These are phyloP conservation scores for Geophilus truncorum DNA, from an alignment of 2,888 invertebrate species.

Conservation along the genomic window DNA sequence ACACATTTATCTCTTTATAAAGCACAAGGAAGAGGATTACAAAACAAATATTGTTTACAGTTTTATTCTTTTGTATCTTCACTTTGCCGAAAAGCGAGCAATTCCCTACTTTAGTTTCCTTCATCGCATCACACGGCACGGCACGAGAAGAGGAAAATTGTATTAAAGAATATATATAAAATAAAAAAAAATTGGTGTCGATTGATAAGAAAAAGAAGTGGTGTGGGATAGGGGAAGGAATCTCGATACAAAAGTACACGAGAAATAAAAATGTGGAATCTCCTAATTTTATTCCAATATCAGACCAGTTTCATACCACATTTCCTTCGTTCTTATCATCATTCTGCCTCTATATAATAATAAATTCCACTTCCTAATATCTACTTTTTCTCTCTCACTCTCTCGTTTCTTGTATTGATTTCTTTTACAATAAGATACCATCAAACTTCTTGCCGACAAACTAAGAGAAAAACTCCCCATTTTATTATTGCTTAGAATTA, in stretches of 20 bases:
- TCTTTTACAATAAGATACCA: conserved; percentile 16
- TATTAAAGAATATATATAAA: too few species aligned
- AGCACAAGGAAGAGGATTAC: conserved; percentile 6
- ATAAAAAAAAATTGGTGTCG: background rate
- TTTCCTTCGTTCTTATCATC: conserved; percentile 20
- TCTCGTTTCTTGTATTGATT: background rate
- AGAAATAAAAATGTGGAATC: conserved; percentile 20
- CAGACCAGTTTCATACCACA: conserved; percentile 16
- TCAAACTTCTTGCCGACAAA: background rate
- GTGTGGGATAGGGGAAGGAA: background rate
- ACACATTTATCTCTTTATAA: conserved; percentile 11
- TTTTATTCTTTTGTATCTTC: background rate
- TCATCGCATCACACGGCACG: background rate
- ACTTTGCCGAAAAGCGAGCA: background rate
- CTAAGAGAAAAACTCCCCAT: background rate
- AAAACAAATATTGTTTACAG: conserved; percentile 1
- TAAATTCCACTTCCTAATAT: conserved; percentile 20
- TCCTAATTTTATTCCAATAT: conserved; percentile 20
- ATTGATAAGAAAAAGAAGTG: background rate
- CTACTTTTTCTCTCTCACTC: background rate
- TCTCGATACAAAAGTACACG: conserved; percentile 6
- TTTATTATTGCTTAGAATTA: conserved; percentile 8
- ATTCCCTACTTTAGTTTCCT: background rate
- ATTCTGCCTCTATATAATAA: conserved; percentile 12
- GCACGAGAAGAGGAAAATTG: background rate